A percentile compares a stretch with the other conserved stretches of the same genome.
Conservation (phyloP, 2,113 vertebrate genomes). For the Sebastes schlegelii region DNA sequence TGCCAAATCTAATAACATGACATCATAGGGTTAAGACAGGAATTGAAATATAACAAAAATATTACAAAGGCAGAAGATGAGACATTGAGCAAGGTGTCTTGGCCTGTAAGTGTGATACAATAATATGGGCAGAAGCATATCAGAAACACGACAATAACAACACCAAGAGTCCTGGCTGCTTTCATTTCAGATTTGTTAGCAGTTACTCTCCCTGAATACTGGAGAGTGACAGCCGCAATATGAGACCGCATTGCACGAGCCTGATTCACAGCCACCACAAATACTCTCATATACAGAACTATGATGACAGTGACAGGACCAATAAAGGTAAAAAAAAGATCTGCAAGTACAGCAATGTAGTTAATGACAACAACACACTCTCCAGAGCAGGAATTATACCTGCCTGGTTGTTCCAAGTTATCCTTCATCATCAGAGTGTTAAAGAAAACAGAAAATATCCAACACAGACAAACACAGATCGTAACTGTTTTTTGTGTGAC, state of each 20-base stretch:
- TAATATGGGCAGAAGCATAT: not conserved
- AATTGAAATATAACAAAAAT: slow-evolving; percentile 48
- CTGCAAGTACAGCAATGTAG: not conserved
- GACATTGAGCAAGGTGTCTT: not conserved
- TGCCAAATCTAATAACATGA: too few relatives aligned
- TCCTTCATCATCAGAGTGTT: not conserved
- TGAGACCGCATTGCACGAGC: not conserved
- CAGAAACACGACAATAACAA: not conserved
- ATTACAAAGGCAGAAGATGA: slow-evolving; percentile 1
- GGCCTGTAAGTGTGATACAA: not conserved
- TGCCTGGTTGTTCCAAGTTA: not conserved
- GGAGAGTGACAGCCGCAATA: not conserved
- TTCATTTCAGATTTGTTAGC: not conserved
- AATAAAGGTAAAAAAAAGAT: not conserved
- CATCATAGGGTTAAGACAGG: slow-evolving; percentile 51
- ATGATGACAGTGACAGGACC: not conserved
- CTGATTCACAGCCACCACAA: not conserved
- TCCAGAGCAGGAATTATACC: slow-evolving; percentile 23
- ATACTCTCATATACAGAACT: not conserved
- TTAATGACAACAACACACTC: slow-evolving; percentile 2
- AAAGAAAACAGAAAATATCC: not conserved
- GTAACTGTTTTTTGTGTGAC: too few relatives aligned
- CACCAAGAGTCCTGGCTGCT: not conserved
- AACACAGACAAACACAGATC: slow-evolving; percentile 14
- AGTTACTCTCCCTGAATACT: not conserved